Percentiles rank a stretch among this genome's conserved stretches.
These are phyloP conservation scores for Lerema accius DNA, from an alignment of 1,140 invertebrate genomes.

Conservation along the genomic window DNA sequence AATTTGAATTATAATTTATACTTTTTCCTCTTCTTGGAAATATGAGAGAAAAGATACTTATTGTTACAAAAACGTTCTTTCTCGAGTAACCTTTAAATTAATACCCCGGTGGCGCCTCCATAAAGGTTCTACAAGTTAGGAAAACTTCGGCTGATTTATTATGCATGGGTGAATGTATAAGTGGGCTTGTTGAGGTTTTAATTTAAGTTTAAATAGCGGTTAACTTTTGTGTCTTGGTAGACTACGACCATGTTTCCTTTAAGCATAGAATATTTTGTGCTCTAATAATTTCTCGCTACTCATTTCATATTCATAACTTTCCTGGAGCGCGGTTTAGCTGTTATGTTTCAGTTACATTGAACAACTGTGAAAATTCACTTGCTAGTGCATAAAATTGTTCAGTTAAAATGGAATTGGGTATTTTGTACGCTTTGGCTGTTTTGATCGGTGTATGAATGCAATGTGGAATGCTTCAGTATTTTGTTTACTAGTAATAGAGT, in stretches of 20 bases:
- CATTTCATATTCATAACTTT: slow-evolving; percentile 16
- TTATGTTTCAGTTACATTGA: slow-evolving; percentile 8
- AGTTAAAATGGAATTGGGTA: too few species aligned
- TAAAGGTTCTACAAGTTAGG: slow-evolving; percentile 7
- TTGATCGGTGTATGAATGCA: too few species aligned
- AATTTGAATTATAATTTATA: too few species aligned
- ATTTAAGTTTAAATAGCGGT: slow-evolving; percentile 30
- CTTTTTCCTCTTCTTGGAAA: too few species aligned
- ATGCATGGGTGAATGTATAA: slow-evolving; percentile 22
- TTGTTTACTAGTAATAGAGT: too few species aligned
- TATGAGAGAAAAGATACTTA: too few species aligned
- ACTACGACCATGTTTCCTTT: not conserved
- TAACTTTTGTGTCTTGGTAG: slow-evolving; percentile 5
- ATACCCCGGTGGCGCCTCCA: not conserved
- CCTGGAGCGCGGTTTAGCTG: not conserved
- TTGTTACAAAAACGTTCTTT: not conserved
- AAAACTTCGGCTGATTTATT: slow-evolving; percentile 22
- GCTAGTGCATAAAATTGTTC: not conserved
- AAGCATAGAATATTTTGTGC: slow-evolving; percentile 10
- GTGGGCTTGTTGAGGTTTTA: slow-evolving; percentile 16
- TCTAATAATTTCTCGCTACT: slow-evolving; percentile 7
- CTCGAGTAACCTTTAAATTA: not conserved
- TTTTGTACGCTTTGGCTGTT: too few species aligned
- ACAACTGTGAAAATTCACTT: not conserved
- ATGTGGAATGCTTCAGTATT: too few species aligned